Percentiles rank a stretch among this genome's conserved stretches.
These are phyloP conservation scores for Bryconaethiops microstoma DNA, from an alignment of 2,797 vertebrate species.

Conservation along the genomic window DNA sequence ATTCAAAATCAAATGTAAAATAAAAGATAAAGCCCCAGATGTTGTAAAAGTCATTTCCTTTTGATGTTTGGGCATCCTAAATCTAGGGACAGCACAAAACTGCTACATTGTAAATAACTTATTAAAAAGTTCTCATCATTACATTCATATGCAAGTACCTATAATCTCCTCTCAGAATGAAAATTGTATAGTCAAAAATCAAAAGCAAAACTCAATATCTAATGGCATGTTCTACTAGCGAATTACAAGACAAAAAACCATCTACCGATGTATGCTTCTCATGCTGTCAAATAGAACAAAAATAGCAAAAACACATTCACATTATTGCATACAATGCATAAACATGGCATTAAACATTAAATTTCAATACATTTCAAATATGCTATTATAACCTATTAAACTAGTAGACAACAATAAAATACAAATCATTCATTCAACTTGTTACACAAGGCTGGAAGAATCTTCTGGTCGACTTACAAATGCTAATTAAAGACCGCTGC, in stretches of 20 bases:
- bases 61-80: constrained; percentile 7
- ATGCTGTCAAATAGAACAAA: constrained; percentile 18
- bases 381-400: constrained; percentile 15
- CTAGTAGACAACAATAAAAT: constrained; percentile 24
- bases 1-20: constrained; percentile 3
- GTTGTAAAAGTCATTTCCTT: constrained; percentile 10
- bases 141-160: constrained; percentile 46
- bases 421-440: constrained; percentile 11
- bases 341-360: constrained; percentile 25
- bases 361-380: constrained; percentile 32
- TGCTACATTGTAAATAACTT: constrained; percentile 14
- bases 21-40: background rate
- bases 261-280: constrained; percentile 22
- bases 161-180: constrained; percentile 18
- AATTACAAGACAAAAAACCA: constrained; percentile 20
- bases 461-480: background rate
- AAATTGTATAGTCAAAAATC: constrained; percentile 7
- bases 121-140: constrained; percentile 39
- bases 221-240: constrained; percentile 3
- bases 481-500: background rate
- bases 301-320: background rate
- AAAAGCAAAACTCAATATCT: background rate
- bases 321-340: constrained; percentile 42
- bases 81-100: constrained; percentile 14
- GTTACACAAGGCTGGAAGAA: constrained; percentile 1